A percentile compares a stretch with the other conserved stretches of the same genome.
These are phyloP conservation scores for Scortum barcoo DNA, from an alignment of 2,113 vertebrate species.

Conservation along the genomic window DNA sequence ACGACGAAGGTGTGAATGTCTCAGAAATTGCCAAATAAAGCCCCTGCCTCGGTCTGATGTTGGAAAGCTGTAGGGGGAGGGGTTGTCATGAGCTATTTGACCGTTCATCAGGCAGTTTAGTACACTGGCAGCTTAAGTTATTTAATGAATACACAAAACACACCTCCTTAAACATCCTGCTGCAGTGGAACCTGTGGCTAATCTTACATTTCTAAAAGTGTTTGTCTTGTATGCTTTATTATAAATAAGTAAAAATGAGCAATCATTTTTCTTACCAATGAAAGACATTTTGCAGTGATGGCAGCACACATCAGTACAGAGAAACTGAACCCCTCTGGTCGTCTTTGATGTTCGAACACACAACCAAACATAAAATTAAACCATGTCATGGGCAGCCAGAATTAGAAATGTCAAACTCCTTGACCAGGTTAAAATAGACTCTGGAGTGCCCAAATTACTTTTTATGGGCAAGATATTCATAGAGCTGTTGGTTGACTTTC, in stretches of 20 bases:
- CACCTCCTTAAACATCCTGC: too few species aligned
- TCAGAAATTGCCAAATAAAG: too few species aligned
- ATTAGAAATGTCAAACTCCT: constrained; percentile 53
- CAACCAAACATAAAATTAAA: neutral
- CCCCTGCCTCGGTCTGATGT: too few species aligned
- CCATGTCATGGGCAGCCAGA: constrained; percentile 12
- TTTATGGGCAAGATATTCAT: constrained; percentile 79
- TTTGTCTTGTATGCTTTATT: neutral
- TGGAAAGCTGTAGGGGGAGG: too few species aligned
- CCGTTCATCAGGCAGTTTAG: too few species aligned
- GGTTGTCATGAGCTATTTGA: too few species aligned
- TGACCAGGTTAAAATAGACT: constrained; percentile 70
- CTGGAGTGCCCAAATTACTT: constrained; percentile 60
- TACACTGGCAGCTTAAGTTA: too few species aligned
- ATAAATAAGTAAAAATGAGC: too few species aligned
- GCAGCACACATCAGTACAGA: neutral
- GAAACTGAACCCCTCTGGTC: neutral
- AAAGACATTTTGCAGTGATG: neutral
- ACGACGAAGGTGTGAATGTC: too few species aligned
- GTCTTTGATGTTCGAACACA: neutral
- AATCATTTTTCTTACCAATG: too few species aligned
- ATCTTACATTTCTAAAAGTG: neutral
- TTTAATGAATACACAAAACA: too few species aligned
- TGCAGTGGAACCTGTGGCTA: neutral
- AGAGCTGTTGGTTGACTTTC: constrained; percentile 20